Percentiles rank a stretch among this genome's conserved stretches.
phyloP scores from a whole-genome alignment of 2,797 vertebrate genomes.

The Eulemur rubriventer region DNA sequence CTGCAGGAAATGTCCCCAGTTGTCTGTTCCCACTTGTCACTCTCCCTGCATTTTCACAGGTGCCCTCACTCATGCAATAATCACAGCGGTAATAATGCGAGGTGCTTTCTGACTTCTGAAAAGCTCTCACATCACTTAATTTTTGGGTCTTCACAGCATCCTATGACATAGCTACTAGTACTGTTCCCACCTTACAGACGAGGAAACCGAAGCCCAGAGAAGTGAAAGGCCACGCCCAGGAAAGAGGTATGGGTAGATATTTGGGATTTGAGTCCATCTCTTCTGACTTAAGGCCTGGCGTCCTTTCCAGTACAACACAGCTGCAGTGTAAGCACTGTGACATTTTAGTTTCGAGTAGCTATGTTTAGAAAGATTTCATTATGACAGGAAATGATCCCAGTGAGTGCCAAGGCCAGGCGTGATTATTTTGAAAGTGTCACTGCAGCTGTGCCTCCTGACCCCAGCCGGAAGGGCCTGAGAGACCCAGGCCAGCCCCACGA shows the following conservation, averaged over 20 bases:
- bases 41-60: not conserved
- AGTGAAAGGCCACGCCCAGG: not conserved
- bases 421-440: not conserved
- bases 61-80: not conserved
- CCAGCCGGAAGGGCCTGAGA: not conserved
- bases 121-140: not conserved
- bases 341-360: not conserved
- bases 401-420: not conserved
- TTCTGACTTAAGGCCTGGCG: not conserved
- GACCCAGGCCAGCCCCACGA: no score
- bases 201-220: not conserved
- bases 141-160: not conserved
- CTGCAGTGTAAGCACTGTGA: not conserved
- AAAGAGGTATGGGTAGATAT: not conserved
- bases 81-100: not conserved
- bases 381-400: slow-evolving; percentile 24
- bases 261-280: not conserved
- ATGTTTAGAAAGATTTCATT: slow-evolving; percentile 59
- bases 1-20: not conserved
- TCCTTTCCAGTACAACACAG: not conserved
- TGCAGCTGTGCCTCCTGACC: not conserved
- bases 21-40: accelerated
- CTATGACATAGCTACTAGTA: not conserved
- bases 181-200: not conserved
- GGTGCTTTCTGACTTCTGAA: not conserved